phyloP scores from a whole-genome alignment of 2,797 vertebrate genomes.

The Pseudochaenichthys georgianus region DNA sequence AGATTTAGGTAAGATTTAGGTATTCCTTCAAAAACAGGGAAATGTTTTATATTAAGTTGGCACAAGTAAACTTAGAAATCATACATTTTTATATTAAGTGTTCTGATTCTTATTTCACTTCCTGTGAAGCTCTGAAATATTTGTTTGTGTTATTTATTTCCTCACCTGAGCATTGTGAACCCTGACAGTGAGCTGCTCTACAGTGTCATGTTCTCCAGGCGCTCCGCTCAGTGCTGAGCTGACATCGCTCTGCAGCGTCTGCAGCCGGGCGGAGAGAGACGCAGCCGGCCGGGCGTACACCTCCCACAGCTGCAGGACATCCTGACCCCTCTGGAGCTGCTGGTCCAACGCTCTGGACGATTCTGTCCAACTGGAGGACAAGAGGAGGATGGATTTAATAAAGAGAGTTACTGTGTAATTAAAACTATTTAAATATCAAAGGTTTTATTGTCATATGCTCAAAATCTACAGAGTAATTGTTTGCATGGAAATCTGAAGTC shows the following conservation, averaged over 20 bases:
- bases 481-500: not conserved
- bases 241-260: slow-evolving; percentile 75
- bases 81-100: too few relatives aligned
- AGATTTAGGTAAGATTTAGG: not conserved
- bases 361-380: slow-evolving; percentile 84
- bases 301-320: slow-evolving; percentile 84
- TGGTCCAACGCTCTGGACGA: slow-evolving; percentile 76
- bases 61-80: too few relatives aligned
- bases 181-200: slow-evolving; percentile 72
- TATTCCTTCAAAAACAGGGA: too few relatives aligned
- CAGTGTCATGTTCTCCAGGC: slow-evolving; percentile 56
- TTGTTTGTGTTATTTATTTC: not conserved
- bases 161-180: slow-evolving; percentile 83
- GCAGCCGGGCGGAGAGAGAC: slow-evolving; percentile 57
- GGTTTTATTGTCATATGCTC: too few relatives aligned
- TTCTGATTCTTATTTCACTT: too few relatives aligned
- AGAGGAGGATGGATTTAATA: rapidly evolving
- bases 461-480: not conserved
- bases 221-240: slow-evolving; percentile 60
- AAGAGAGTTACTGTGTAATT: not conserved
- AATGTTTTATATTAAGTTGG: too few relatives aligned
- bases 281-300: slow-evolving; percentile 51
- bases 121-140: not conserved
- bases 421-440: rapidly evolving
- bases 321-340: slow-evolving; percentile 70